Evolutionary conservation across 2,797 vertebrate genomes (phyloP).

Genomic region (Morus bassanus): DNA sequence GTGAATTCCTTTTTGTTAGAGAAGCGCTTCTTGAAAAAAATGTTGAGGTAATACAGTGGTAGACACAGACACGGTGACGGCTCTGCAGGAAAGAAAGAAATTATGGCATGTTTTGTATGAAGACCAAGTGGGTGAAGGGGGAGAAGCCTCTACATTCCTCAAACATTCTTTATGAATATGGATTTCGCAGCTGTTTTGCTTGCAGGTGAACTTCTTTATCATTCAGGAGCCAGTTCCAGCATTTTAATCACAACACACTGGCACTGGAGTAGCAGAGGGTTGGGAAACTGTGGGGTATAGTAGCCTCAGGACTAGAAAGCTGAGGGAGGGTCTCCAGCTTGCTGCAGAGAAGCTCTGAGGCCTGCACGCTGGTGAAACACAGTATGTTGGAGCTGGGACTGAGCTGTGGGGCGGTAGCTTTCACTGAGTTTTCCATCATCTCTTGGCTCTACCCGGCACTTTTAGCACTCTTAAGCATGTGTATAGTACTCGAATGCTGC

Average conservation of each 20-base stretch:
- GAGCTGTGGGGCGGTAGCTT: background rate
- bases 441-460: background rate
- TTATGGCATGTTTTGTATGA: background rate
- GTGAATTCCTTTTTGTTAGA: conserved; percentile 52
- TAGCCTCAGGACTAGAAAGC: background rate
- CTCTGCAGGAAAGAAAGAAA: conserved; percentile 45
- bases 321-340: background rate
- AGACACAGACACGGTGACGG: background rate
- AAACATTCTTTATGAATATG: conserved; percentile 23
- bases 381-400: background rate
- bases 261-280: background rate
- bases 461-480: background rate
- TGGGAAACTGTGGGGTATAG: background rate
- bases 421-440: background rate
- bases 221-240: background rate
- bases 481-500: background rate
- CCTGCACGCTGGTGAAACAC: background rate
- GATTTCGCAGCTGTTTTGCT: conserved; percentile 42
- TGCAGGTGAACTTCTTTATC: background rate
- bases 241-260: background rate
- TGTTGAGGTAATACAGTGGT: conserved; percentile 28
- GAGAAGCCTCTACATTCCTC: background rate
- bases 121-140: background rate
- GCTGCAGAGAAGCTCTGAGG: background rate
- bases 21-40: conserved; percentile 4